Conservation (phyloP, 2,888 invertebrate genomes). For the Petrolisthes manimaculis region DNA sequence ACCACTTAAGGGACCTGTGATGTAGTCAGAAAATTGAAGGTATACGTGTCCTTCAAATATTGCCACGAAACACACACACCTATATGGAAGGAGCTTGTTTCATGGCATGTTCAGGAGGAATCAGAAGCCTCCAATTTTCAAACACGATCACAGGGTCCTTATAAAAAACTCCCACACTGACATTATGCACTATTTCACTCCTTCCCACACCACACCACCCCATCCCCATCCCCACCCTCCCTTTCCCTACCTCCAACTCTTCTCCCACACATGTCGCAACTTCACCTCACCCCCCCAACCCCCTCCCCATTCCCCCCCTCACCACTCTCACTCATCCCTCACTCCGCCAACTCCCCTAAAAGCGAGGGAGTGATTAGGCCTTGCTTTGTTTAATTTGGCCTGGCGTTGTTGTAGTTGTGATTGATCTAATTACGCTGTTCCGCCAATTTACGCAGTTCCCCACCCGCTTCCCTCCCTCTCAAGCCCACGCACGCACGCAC, state of each 20-base stretch:
- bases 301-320: neutral
- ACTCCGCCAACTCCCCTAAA: neutral
- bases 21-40: no score
- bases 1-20: no score
- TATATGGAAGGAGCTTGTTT: no score
- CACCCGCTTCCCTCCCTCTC: neutral
- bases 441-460: slow-evolving; percentile 7
- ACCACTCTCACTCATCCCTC: neutral
- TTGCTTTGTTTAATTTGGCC: slow-evolving; percentile 19
- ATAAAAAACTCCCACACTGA: neutral
- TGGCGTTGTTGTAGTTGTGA: slow-evolving; percentile 21
- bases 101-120: no score
- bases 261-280: neutral
- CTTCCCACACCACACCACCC: neutral
- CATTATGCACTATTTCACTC: neutral
- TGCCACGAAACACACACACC: no score
- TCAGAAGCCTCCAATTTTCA: no score
- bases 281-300: neutral
- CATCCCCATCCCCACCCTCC: neutral
- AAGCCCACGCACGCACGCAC: neutral
- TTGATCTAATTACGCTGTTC: slow-evolving; percentile 33
- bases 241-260: neutral
- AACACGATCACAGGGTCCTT: no score
- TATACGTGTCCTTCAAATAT: no score
- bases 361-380: slow-evolving; percentile 14